Evolutionary conservation across 2,888 invertebrate species (phyloP).

Genomic region (Monochamus alternatus): DNA sequence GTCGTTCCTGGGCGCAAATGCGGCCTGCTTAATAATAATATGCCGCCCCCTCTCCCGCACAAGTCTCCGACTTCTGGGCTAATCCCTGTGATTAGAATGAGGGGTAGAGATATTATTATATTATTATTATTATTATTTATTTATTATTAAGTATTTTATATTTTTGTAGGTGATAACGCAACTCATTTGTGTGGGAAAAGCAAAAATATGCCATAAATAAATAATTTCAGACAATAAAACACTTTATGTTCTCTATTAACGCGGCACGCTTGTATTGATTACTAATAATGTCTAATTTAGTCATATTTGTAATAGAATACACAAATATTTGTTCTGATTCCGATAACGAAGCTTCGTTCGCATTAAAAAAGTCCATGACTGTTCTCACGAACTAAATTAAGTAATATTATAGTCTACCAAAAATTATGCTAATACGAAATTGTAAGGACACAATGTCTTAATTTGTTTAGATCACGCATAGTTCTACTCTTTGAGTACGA

Average conservation of each 20-base stretch:
- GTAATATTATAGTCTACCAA: slow-evolving; percentile 17
- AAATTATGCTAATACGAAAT: slow-evolving; percentile 19
- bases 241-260: neutral
- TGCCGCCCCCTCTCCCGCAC: too few relatives aligned
- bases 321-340: slow-evolving; percentile 24
- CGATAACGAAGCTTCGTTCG: slow-evolving; percentile 26
- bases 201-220: too few relatives aligned
- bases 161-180: too few relatives aligned
- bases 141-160: too few relatives aligned
- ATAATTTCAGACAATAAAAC: neutral
- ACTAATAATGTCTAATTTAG: slow-evolving; percentile 2
- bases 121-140: too few relatives aligned
- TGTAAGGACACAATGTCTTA: slow-evolving; percentile 12
- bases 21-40: too few relatives aligned
- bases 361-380: slow-evolving; percentile 8
- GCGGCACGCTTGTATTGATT: neutral
- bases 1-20: too few relatives aligned
- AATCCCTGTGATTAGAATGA: too few relatives aligned
- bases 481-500: neutral
- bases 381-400: slow-evolving; percentile 21
- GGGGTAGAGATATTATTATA: too few relatives aligned
- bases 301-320: neutral
- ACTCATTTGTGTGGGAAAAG: too few relatives aligned
- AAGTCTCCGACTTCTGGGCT: too few relatives aligned
- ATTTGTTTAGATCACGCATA: slow-evolving; percentile 21